These are phyloP conservation scores for Enchytraeus crypticus DNA, from an alignment of 2,888 invertebrate genomes.

Conservation along the genomic window DNA sequence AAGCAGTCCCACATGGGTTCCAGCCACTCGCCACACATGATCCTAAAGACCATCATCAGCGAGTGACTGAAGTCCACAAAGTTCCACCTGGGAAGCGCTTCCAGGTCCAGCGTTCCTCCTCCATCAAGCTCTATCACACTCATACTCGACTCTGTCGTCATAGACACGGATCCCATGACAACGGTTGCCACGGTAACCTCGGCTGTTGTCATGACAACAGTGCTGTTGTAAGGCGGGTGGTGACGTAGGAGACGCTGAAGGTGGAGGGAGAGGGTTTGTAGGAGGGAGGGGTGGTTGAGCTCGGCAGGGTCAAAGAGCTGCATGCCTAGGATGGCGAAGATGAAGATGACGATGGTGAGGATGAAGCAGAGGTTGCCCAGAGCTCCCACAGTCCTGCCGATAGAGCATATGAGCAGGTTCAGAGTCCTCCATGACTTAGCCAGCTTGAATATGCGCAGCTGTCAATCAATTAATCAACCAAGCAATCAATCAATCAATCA, in stretches of 20 bases:
- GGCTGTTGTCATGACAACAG: no score
- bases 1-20: not conserved
- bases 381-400: not conserved
- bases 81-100: constrained; percentile 3
- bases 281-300: no score
- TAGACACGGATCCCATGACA: no score
- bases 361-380: no score
- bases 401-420: not conserved
- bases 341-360: constrained; percentile 2
- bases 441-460: not conserved
- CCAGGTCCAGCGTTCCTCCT: no score
- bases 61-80: constrained; percentile 1
- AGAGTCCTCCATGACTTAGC: constrained; percentile 1
- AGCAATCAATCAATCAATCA: no score
- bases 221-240: no score
- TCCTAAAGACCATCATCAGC: constrained; percentile 2
- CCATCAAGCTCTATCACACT: no score
- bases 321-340: not conserved
- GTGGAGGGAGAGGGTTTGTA: no score
- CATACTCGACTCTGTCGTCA: no score
- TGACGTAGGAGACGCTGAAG: no score
- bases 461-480: not conserved
- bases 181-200: no score
- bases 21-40: constrained; percentile 1
- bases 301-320: not conserved